Percentiles rank a stretch among this genome's conserved stretches.
Evolutionary conservation across 2,113 vertebrate species (phyloP).

Genomic region (Brachyistius frenatus): DNA sequence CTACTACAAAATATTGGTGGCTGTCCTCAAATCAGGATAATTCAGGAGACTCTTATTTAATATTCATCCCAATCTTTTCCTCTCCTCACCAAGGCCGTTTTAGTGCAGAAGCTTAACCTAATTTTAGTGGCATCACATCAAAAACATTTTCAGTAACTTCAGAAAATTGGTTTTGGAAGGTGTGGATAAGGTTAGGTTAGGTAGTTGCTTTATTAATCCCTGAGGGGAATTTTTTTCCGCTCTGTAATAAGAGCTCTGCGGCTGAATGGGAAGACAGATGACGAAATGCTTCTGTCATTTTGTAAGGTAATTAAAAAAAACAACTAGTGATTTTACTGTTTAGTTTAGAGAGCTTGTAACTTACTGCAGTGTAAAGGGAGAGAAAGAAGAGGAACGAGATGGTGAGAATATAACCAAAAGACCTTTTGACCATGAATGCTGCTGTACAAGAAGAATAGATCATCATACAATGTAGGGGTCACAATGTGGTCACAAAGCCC

Average conservation of each 20-base stretch:
- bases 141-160: not conserved
- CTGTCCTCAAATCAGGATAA: too few relatives aligned
- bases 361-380: not conserved
- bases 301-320: too few relatives aligned
- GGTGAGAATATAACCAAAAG: not conserved
- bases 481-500: not conserved
- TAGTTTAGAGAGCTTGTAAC: not conserved
- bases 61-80: too few relatives aligned
- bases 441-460: not conserved
- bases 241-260: too few relatives aligned
- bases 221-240: too few relatives aligned
- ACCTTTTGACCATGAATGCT: not conserved
- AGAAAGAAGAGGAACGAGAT: not conserved
- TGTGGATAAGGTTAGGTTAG: too few relatives aligned
- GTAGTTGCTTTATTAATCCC: too few relatives aligned
- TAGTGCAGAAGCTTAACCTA: not conserved
- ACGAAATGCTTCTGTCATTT: too few relatives aligned
- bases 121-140: not conserved
- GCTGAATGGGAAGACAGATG: too few relatives aligned
- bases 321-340: not conserved
- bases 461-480: constrained; percentile 7
- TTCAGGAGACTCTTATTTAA: too few relatives aligned
- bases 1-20: too few relatives aligned
- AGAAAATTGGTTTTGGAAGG: too few relatives aligned
- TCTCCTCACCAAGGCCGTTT: not conserved